Evolutionary conservation across 2,113 vertebrate species (phyloP).

Genomic region (Morone saxatilis): DNA sequence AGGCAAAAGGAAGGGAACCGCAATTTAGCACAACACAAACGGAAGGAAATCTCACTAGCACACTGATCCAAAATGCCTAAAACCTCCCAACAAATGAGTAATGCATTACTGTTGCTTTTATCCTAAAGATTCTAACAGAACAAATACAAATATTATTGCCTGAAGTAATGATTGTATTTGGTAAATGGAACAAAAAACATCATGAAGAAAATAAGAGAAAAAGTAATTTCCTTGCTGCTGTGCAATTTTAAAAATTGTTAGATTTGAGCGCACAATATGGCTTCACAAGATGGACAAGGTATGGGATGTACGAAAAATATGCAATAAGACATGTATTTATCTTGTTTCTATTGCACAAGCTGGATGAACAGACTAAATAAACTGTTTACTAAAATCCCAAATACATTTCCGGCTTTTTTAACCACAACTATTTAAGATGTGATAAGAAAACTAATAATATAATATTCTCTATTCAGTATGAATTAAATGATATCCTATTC

Average conservation of each 20-base stretch:
- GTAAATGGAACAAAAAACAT: background rate
- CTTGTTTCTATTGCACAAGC: background rate
- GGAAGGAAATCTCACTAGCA: background rate
- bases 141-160: background rate
- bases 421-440: background rate
- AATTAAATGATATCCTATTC: background rate
- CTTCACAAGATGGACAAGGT: background rate
- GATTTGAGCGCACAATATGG: background rate
- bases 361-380: background rate
- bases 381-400: background rate
- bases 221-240: background rate
- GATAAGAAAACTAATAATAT: background rate
- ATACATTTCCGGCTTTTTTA: background rate
- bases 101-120: conserved; percentile 3
- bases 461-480: background rate
- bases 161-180: background rate
- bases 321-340: background rate
- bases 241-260: background rate
- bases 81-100: conserved; percentile 1
- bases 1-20: too few species aligned
- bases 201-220: background rate
- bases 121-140: background rate
- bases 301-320: background rate
- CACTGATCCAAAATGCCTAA: background rate
- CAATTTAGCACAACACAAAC: too few species aligned